Base-by-base conservation (phyloP, 2,797 vertebrate species). In the Gephyroberyx darwinii region DNA sequence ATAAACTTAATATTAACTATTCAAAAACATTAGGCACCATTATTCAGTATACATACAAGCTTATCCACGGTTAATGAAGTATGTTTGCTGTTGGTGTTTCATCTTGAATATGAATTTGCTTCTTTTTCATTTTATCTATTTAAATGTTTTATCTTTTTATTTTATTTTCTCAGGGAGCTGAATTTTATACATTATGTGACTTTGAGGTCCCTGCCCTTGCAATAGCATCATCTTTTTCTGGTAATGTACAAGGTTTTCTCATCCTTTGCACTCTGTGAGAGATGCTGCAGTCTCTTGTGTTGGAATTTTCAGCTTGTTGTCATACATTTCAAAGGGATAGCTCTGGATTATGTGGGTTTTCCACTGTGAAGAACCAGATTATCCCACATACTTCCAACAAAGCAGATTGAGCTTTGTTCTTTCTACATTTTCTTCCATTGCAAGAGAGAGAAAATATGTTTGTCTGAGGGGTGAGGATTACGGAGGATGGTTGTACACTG, bases 301-400 rank as follows among this genome's bases (percentile, higher is more conserved):
- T 60, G 74, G 33, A 19, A 16, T 71, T 80, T 71, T 73, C 47
- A 67, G 35, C 62, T 35, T 54, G 56, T 81, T 75, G 52, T 75
- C 54, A 65, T 41, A 47, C 10, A 68, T 76, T 82, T 82, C 60
- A 73, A 82, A 79, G 61, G 45, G 35, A 30, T 59, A 52, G 55
- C 33, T 69, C 50, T 45, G 63, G 57, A 80, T 83, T 63, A 67
- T 74, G 43, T 22, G 57, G 63, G 51, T 78, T 79, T 76, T 76
- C 20, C 71, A 80, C 31, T 41, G 66, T 61, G 67, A 70, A 74
- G 8, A 63, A 61, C 43, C 55, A 69, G 66, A 77, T 77, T 77
- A 83, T 53, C 59, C 48, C 13, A 74, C 71, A 73, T 74, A 65
- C 14, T 19, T 62, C 13, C 20, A 79, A 60, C 61, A 63, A 60